Evolutionary conservation across 2,797 vertebrate species (phyloP).

Genomic region (Chiroxiphia lanceolata): DNA sequence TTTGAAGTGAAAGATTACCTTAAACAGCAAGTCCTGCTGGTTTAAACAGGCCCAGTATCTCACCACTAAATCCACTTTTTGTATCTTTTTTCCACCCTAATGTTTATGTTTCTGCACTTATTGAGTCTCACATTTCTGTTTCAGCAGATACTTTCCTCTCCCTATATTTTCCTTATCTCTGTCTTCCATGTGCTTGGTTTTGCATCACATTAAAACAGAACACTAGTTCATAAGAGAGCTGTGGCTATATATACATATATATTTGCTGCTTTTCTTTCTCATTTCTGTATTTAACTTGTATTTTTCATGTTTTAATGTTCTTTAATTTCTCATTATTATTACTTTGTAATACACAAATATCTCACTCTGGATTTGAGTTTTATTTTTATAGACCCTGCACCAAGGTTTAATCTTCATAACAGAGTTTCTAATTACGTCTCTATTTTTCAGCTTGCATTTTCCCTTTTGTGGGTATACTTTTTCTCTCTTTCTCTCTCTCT

Average conservation of each 20-base stretch:
- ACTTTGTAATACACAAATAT: not conserved
- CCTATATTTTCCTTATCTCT: slow-evolving; percentile 43
- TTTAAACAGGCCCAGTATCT: not conserved
- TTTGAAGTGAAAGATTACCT: not conserved
- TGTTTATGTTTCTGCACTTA: slow-evolving; percentile 5
- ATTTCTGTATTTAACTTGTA: not conserved
- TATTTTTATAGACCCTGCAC: not conserved
- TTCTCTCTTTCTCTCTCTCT: not conserved
- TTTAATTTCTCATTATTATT: slow-evolving; percentile 12
- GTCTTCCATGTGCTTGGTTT: slow-evolving; percentile 28
- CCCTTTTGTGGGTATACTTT: not conserved
- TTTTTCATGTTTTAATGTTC: not conserved
- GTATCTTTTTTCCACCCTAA: not conserved
- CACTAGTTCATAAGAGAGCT: not conserved
- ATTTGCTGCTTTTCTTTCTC: not conserved
- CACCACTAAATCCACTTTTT: not conserved
- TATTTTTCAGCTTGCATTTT: not conserved
- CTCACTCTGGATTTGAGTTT: not conserved
- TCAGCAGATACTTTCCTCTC: not conserved
- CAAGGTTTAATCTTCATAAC: not conserved
- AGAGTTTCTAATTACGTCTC: not conserved
- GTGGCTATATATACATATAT: not conserved
- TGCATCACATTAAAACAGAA: slow-evolving; percentile 9
- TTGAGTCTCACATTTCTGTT: not conserved
- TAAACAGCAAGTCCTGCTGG: not conserved